phyloP scores from a whole-genome alignment of 2,113 vertebrate species.

The Gnathonemus longibarbis region DNA sequence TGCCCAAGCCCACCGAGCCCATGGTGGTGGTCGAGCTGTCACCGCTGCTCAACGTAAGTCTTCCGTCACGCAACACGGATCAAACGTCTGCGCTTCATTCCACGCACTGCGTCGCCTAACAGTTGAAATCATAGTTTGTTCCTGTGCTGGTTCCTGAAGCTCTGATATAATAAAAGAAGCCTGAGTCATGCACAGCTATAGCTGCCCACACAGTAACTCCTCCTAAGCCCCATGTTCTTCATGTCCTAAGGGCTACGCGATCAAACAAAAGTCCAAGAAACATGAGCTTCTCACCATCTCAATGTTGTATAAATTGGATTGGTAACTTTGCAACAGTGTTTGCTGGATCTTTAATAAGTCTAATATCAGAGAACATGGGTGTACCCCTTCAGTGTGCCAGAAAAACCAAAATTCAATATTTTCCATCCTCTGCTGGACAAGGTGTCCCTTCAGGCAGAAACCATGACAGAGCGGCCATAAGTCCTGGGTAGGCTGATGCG shows the following conservation, averaged over 20 bases:
- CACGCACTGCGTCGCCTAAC: not conserved
- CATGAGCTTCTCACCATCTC: not conserved
- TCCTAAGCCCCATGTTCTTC: not conserved
- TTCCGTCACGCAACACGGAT: not conserved
- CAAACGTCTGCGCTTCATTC: not conserved
- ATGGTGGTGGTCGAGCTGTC: slow-evolving; percentile 90
- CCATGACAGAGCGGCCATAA: not conserved
- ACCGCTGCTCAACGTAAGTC: slow-evolving; percentile 81
- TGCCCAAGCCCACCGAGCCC: slow-evolving; percentile 74
- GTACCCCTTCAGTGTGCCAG: not conserved
- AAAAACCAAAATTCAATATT: not conserved
- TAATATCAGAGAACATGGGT: not conserved
- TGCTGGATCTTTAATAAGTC: not conserved
- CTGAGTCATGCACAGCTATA: slow-evolving; percentile 6
- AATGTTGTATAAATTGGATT: not conserved
- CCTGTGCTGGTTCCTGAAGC: not conserved
- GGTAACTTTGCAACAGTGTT: not conserved
- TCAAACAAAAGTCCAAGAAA: not conserved
- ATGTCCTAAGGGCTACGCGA: not conserved
- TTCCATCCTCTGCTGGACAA: not conserved
- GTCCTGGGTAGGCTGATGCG: not conserved
- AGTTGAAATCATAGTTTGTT: not conserved
- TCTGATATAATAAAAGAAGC: not conserved
- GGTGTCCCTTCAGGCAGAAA: not conserved
- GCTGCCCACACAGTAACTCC: slow-evolving; percentile 23